phyloP scores from a whole-genome alignment of 2,113 vertebrate genomes.

The Plectropomus leopardus region DNA sequence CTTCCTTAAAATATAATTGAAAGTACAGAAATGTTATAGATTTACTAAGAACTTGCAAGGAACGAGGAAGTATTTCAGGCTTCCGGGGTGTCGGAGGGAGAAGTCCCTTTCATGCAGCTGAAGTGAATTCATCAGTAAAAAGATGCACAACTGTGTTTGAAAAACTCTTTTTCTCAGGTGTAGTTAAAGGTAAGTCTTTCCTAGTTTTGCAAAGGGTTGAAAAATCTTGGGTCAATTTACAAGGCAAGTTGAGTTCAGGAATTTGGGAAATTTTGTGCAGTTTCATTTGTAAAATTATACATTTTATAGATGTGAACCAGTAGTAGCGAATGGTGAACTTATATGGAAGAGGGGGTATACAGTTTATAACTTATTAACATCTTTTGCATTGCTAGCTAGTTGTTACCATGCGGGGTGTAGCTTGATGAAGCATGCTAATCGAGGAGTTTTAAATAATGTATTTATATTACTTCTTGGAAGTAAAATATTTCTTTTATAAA shows the following conservation, averaged over 20 bases:
- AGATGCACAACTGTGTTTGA: not conserved
- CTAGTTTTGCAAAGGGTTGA: too few relatives aligned
- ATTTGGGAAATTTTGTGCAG: too few relatives aligned
- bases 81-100: not conserved
- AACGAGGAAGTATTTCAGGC: conserved; percentile 1
- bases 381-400: not conserved
- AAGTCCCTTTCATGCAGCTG: not conserved
- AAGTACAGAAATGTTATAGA: not conserved
- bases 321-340: too few relatives aligned
- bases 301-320: too few relatives aligned
- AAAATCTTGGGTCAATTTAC: too few relatives aligned
- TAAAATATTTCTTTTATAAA: too few relatives aligned
- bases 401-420: not conserved
- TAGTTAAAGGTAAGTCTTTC: too few relatives aligned
- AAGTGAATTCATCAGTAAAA: not conserved
- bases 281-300: too few relatives aligned
- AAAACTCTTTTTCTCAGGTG: not conserved
- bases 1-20: not conserved
- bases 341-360: not conserved
- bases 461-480: too few relatives aligned
- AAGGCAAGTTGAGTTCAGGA: too few relatives aligned
- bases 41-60: not conserved
- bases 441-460: not conserved
- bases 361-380: not conserved
- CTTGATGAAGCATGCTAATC: not conserved